Conservation (phyloP, 2,888 invertebrate genomes). For the Ornithoptera alexandrae region DNA sequence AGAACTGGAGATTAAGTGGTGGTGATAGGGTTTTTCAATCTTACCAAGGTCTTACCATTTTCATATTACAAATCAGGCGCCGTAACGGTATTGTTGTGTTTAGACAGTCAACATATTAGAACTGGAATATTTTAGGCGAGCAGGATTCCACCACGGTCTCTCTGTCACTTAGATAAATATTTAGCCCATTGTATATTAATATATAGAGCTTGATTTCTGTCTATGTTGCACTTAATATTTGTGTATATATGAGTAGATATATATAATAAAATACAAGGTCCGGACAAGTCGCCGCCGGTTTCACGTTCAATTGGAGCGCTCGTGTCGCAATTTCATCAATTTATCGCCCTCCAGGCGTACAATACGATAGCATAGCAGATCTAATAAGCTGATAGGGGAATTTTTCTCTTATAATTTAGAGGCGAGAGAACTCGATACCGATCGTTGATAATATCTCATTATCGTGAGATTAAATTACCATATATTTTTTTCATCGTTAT, state of each 20-base stretch:
- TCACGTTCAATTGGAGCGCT: slow-evolving; percentile 57
- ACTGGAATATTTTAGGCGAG: no score
- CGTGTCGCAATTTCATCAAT: slow-evolving; percentile 47
- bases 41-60: no score
- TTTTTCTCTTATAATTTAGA: slow-evolving; percentile 29
- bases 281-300: slow-evolving; percentile 37
- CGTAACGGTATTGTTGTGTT: no score
- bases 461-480: slow-evolving; percentile 19
- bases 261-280: slow-evolving; percentile 18
- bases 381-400: slow-evolving; percentile 32
- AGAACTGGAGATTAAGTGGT: no score
- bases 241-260: not conserved
- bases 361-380: slow-evolving; percentile 42
- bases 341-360: slow-evolving; percentile 56
- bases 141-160: no score
- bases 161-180: no score
- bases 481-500: slow-evolving; percentile 6
- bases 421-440: slow-evolving; percentile 24
- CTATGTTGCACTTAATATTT: not conserved
- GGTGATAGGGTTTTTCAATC: no score
- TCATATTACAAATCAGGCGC: no score
- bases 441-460: slow-evolving; percentile 24
- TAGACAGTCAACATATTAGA: no score
- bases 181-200: no score
- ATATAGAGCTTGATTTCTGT: no score